phyloP scores from a whole-genome alignment of 2,113 vertebrate genomes.

The Platycercus adscitus region DNA sequence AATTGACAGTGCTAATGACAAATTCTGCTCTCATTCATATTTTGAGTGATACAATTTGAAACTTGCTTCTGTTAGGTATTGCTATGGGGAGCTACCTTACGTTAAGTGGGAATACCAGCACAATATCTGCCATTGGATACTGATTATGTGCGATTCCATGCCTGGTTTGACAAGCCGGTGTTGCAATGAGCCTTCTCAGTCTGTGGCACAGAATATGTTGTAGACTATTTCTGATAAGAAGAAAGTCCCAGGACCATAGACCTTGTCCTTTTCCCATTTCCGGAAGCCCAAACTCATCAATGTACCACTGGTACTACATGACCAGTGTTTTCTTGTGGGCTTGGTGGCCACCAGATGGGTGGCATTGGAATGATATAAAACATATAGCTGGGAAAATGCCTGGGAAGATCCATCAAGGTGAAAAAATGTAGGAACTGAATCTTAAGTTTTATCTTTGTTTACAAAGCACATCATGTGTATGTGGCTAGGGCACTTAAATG shows the following conservation, averaged over 20 bases:
- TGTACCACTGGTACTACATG: not conserved
- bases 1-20: not conserved
- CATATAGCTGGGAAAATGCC: not conserved
- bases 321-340: not conserved
- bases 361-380: not conserved
- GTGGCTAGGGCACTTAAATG: not conserved
- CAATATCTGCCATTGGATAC: not conserved
- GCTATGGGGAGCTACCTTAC: not conserved
- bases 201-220: not conserved
- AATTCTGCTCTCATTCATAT: not conserved
- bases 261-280: not conserved
- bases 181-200: not conserved
- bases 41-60: not conserved
- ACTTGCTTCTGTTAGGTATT: not conserved
- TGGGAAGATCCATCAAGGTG: not conserved
- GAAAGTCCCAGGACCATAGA: not conserved
- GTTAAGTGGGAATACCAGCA: not conserved
- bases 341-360: not conserved
- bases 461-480: not conserved
- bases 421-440: not conserved
- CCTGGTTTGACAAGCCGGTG: not conserved
- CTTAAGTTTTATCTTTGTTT: not conserved
- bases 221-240: not conserved
- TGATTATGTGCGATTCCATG: not conserved
- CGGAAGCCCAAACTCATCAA: not conserved